phyloP scores from a whole-genome alignment of 2,113 vertebrate species.

The Sakesphorus luctuosus region DNA sequence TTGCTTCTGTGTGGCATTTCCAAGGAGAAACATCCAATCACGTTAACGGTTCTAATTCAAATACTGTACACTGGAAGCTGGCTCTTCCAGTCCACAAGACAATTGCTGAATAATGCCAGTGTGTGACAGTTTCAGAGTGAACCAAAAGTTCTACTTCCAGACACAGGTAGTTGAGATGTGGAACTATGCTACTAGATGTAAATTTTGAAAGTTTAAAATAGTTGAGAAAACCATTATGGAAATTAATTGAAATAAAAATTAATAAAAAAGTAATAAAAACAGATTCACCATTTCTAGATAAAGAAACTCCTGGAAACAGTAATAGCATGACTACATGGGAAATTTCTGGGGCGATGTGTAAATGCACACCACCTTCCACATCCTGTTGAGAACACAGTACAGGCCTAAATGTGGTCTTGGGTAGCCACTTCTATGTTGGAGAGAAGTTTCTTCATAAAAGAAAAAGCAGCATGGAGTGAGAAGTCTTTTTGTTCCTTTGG shows the following conservation, averaged over 20 bases:
- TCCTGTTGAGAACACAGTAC: neutral
- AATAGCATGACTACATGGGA: neutral
- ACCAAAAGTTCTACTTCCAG: neutral
- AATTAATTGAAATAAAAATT: neutral
- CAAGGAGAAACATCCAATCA: neutral
- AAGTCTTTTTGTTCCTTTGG: neutral
- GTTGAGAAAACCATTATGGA: neutral
- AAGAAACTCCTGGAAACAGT: neutral
- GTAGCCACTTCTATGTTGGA: neutral
- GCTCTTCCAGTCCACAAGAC: neutral
- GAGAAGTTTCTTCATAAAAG: neutral
- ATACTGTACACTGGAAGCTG: neutral
- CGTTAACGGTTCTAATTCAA: neutral
- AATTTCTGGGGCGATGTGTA: neutral
- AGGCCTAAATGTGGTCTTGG: neutral
- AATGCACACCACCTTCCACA: neutral
- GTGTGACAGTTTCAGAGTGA: neutral
- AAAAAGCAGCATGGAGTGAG: neutral
- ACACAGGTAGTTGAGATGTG: neutral
- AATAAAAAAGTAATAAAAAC: neutral
- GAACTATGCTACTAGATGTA: neutral
- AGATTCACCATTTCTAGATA: neutral
- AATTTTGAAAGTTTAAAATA: neutral
- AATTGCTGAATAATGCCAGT: neutral
- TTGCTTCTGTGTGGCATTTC: neutral